A percentile compares a stretch with the other conserved stretches of the same genome.
These are phyloP conservation scores for Raja brachyura DNA, from an alignment of 2,113 vertebrate species.

Conservation along the genomic window DNA sequence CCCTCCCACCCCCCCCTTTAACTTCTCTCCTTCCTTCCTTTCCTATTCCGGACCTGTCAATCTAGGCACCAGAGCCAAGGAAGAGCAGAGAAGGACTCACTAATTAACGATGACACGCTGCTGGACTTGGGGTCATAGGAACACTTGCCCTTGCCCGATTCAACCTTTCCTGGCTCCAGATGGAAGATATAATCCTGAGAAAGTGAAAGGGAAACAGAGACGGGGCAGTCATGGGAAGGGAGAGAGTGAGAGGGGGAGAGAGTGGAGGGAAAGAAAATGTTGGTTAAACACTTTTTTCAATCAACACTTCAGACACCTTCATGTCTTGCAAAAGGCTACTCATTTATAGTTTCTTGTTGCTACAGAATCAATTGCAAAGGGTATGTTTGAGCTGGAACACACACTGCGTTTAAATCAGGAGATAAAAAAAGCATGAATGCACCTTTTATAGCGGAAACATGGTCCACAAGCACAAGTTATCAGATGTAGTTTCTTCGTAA, in stretches of 20 bases:
- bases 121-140: conserved; percentile 96
- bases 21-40: conserved; percentile 26
- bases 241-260: not conserved
- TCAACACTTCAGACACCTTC: not conserved
- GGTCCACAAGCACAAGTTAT: not conserved
- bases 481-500: not conserved
- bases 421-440: not conserved
- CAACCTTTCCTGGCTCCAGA: conserved; percentile 87
- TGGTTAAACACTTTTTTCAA: not conserved
- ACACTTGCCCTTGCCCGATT: conserved; percentile 97
- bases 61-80: not conserved
- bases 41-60: not conserved
- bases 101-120: conserved; percentile 91
- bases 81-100: conserved; percentile 62
- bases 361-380: not conserved
- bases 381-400: not conserved
- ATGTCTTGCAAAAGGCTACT: not conserved
- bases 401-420: not conserved
- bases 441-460: not conserved
- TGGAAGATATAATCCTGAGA: conserved; percentile 92
- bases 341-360: not conserved
- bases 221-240: not conserved
- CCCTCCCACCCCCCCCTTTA: not conserved
- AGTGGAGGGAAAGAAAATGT: not conserved
- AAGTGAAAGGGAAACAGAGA: not conserved